These are phyloP conservation scores for Triplophysa bombifrons DNA, from an alignment of 2,797 vertebrate genomes.

Conservation along the genomic window DNA sequence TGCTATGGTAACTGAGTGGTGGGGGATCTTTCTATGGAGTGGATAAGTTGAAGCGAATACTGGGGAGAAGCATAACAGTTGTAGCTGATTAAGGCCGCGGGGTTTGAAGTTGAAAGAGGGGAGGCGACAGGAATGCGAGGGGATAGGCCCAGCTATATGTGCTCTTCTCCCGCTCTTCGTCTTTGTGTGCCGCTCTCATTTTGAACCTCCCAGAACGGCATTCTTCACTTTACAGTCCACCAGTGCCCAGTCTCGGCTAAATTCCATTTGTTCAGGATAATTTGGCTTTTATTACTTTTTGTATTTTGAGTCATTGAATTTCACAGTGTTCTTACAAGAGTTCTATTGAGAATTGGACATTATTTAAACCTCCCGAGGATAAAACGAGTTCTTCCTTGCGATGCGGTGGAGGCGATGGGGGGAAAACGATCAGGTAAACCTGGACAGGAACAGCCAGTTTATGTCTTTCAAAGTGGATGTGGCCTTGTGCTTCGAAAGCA, in stretches of 20 bases:
- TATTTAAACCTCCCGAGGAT: slow-evolving; percentile 35
- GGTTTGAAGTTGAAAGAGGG: slow-evolving; percentile 55
- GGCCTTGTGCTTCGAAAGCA: background rate
- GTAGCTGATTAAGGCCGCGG: slow-evolving; percentile 60
- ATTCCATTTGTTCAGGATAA: slow-evolving; percentile 56
- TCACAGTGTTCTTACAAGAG: slow-evolving; percentile 47
- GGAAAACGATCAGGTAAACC: slow-evolving; percentile 18
- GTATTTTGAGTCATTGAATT: slow-evolving; percentile 51
- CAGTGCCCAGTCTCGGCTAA: slow-evolving; percentile 38
- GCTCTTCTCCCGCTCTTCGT: slow-evolving; percentile 27
- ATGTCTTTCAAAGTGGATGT: background rate
- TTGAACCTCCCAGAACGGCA: slow-evolving; percentile 44
- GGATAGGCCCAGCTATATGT: slow-evolving; percentile 23
- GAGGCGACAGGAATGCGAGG: slow-evolving; percentile 34
- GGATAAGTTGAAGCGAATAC: slow-evolving; percentile 61
- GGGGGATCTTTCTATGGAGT: slow-evolving; percentile 56
- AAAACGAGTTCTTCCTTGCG: slow-evolving; percentile 18
- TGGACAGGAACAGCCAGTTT: background rate
- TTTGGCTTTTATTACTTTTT: slow-evolving; percentile 55
- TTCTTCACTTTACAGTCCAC: slow-evolving; percentile 44
- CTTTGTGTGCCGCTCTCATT: slow-evolving; percentile 23
- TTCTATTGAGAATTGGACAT: slow-evolving; percentile 27
- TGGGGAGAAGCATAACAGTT: slow-evolving; percentile 58
- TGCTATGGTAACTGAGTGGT: slow-evolving; percentile 65
- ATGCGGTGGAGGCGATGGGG: background rate